Base-by-base conservation (phyloP, 2,797 vertebrate genomes). In the Agapornis canus region DNA sequence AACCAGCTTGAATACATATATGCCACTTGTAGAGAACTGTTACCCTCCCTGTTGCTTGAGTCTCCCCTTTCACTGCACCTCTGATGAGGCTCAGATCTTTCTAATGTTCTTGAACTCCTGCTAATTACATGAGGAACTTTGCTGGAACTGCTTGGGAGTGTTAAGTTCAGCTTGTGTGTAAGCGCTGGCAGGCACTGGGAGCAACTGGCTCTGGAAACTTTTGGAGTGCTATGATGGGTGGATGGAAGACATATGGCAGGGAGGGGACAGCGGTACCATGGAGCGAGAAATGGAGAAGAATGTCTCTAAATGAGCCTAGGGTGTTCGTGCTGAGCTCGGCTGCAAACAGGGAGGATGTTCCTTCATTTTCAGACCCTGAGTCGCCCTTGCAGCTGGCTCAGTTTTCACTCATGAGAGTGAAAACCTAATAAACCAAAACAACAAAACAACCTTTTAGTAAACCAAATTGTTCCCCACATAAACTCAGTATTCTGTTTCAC, bases 221-320 rank as follows among this genome's bases (percentile, higher is more conserved):
- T 69, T 47, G 61, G 78, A 73, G 91, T 6, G 0, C 57, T 59
- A 61, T 4, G 7, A 5, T 25, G 77, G 10, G 68, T n/a, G 81
- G 63, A 17, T 66, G 68, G 4, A 17, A 76, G 81, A 64, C 75
- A 49, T 8, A 3, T 29, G 84, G 68, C 68, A 49, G 71, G 84
- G 70, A 84, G 78, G 70, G 56, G 68, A 81, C 45, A 6, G 18
- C 1, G 1, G 10, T 43, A 21, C n/a, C 2, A 4, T 2, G 31
- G 66, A 49, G 47, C 0, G 1, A 70, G 69, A n/a, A 14, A 2
- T 9, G 18, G 51, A 69, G 79, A 40, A 66, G 60, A 78, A 3
- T 21, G 32, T 26, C 51, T 0, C 0, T 4, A 5, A 19, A 3
- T 2, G 25, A 78, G 70, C 40, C 37, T 9, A 26, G 3, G 7